These are phyloP conservation scores for Menura novaehollandiae DNA, from an alignment of 2,113 vertebrate species.

Conservation along the genomic window DNA sequence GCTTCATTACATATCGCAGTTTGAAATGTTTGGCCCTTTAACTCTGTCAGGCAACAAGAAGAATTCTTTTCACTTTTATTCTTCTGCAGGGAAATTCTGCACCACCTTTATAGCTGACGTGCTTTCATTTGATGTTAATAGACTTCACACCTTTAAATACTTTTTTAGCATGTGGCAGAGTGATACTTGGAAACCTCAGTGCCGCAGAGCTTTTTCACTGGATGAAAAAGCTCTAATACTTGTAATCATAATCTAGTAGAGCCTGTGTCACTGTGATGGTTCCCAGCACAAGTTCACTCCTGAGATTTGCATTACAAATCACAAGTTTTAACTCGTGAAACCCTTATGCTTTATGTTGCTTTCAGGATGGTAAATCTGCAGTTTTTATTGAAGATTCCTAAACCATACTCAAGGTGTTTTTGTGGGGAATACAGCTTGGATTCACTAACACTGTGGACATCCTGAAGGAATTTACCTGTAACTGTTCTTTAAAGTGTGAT, in stretches of 20 bases:
- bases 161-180: background rate
- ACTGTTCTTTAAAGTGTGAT: background rate
- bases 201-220: background rate
- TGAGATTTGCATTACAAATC: background rate
- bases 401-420: background rate
- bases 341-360: background rate
- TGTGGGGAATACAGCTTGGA: background rate
- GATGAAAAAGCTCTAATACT: background rate
- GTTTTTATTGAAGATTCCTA: background rate
- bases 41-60: background rate
- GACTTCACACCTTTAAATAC: background rate
- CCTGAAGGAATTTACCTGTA: background rate
- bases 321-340: background rate
- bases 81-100: background rate
- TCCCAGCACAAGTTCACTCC: background rate
- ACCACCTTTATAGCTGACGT: background rate
- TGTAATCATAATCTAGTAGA: background rate
- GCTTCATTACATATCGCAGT: background rate
- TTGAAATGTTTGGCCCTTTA: background rate
- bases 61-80: background rate
- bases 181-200: background rate
- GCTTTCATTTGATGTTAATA: background rate
- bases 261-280: background rate
- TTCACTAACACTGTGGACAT: background rate
- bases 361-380: background rate